Evolutionary conservation across 2,113 vertebrate species (phyloP), one percentile per base, ranked within the genome.

Genomic region (Neodontobutis hainanensis): DNA sequence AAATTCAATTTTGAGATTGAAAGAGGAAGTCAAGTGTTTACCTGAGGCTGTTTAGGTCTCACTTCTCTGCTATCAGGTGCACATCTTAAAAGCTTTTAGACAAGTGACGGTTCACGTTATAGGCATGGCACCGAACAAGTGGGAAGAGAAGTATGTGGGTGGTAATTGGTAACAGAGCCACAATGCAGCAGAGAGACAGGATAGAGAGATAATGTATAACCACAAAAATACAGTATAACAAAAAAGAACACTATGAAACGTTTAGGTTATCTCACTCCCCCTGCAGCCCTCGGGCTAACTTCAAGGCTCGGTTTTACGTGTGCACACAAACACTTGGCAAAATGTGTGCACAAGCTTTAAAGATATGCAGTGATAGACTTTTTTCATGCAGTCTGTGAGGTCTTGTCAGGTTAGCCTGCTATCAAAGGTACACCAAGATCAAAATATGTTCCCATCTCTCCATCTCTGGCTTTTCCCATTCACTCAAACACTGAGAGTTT

Each of bases 1-100:
- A 77, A 76, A 80, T 74, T 78, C 59, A 82, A 62, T 85, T 78
- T 80, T 68, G 65, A 66, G 38, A 61, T n/a, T 64, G 58, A 71
- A 75, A 68, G 11, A 65, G 60, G 19, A 14, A 80, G 61, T 56
- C 11, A n/a, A 62, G 61, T 65, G 65, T 81, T 81, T 79, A 73
- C 72, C 65, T 67, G 55, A 59, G 65, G 70, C 70, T 72, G 65
- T 48, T 34, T 32, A 69, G 58, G 58, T 70, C 61, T 67, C 65
- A 57, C 45, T 35, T 69, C 62, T 78, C 61, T 40, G 44, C 64
- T 65, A 75, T 83, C 67, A 62, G 32, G 50, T 63, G 55, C 55
- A 70, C 68, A 84, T 81, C 77, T 78, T 70, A 53, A 59, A 81
- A 65, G 34, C 67, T 66, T 61, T 75, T 55, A 73, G 70, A 75